A percentile compares a stretch with the other conserved stretches of the same genome.
These are phyloP conservation scores for Aegotheles bennettii DNA, from an alignment of 2,113 vertebrate species.

Conservation along the genomic window DNA sequence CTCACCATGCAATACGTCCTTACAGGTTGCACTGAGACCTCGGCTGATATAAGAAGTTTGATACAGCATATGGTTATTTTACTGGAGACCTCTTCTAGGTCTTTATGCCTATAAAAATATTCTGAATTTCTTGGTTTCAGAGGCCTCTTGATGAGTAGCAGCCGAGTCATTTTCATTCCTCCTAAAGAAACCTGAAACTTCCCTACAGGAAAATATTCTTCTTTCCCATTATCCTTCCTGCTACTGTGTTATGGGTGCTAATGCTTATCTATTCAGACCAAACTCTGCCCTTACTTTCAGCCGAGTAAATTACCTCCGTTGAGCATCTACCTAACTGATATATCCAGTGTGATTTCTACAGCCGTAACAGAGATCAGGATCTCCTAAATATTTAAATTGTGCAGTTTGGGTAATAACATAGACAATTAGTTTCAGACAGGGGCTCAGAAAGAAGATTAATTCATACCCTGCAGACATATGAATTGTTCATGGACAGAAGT, in stretches of 20 bases:
- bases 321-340: not conserved
- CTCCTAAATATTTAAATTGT: conserved; percentile 51
- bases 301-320: not conserved
- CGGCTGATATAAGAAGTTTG: not conserved
- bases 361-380: conserved; percentile 12
- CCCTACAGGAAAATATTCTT: not conserved
- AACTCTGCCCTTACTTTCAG: not conserved
- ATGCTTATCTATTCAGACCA: not conserved
- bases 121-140: rapidly evolving
- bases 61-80: not conserved
- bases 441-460: conserved; percentile 26
- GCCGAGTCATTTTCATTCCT: not conserved
- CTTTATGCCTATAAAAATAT: not conserved
- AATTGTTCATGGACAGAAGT: not conserved
- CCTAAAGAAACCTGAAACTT: not conserved
- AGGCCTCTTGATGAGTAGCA: not conserved
- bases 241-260: not conserved
- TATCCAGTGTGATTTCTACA: not conserved
- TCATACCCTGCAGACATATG: not conserved
- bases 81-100: not conserved
- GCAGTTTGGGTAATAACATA: conserved; percentile 33
- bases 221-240: not conserved
- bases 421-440: conserved; percentile 45
- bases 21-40: not conserved
- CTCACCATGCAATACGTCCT: not conserved